Conservation (phyloP, 2,113 vertebrate genomes). For the Scophthalmus maximus region DNA sequence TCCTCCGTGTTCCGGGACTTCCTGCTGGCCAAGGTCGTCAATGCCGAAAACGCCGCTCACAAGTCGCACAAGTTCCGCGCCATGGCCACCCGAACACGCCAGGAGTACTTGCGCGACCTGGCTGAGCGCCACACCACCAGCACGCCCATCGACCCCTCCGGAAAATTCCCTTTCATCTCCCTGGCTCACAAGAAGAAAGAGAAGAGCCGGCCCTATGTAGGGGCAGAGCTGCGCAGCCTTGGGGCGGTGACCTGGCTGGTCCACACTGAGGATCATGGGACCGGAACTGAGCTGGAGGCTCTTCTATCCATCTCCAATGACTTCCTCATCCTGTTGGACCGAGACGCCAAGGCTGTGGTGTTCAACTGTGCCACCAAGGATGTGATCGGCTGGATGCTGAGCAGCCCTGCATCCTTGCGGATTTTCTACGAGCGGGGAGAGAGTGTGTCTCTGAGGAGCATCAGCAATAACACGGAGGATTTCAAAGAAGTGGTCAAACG, state of each 20-base stretch:
- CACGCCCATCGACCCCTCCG: constrained; percentile 96
- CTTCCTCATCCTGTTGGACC: constrained; percentile 92
- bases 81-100: constrained; percentile 97
- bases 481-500: constrained; percentile 97
- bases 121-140: constrained; percentile 98
- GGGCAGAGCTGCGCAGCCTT: constrained; percentile 92
- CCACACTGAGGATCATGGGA: constrained; percentile 90
- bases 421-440: constrained; percentile 98
- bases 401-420: constrained; percentile 91
- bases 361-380: constrained; percentile 97
- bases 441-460: constrained; percentile 90
- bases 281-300: constrained; percentile 92
- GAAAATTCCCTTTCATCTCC: constrained; percentile 98
- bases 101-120: constrained; percentile 97
- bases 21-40: constrained; percentile 96
- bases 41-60: constrained; percentile 97
- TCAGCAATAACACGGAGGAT: constrained; percentile 91
- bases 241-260: constrained; percentile 92
- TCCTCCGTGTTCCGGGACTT: constrained; percentile 99
- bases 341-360: constrained; percentile 92
- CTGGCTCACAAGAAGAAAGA: constrained; percentile 98
- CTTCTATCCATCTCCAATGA: constrained; percentile 94
- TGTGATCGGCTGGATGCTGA: constrained; percentile 94
- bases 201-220: constrained; percentile 90
- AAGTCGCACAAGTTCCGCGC: constrained; percentile 98